A percentile compares a stretch with the other conserved stretches of the same genome.
These are phyloP conservation scores for Delichon dasypus DNA, from an alignment of 2,797 vertebrate species.

Conservation along the genomic window DNA sequence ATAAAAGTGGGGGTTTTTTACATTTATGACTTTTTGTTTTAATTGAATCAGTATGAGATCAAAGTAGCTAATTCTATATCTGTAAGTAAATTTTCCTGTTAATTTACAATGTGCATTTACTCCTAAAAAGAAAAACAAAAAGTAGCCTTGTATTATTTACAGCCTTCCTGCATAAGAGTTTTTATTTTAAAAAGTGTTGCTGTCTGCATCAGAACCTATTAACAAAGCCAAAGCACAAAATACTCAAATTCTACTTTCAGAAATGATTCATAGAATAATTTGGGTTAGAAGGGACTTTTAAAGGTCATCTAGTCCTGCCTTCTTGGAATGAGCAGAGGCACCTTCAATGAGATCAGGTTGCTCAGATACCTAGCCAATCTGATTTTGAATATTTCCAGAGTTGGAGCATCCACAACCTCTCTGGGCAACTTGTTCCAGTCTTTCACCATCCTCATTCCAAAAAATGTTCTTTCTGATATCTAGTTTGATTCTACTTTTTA, in stretches of 20 bases:
- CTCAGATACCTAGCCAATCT: not conserved
- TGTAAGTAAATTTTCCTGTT: not conserved
- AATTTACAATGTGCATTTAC: not conserved
- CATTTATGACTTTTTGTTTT: not conserved
- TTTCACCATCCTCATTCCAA: fast-evolving
- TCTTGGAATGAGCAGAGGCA: not conserved
- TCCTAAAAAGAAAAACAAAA: not conserved
- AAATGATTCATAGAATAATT: not conserved
- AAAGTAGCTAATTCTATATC: not conserved
- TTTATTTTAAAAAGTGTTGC: not conserved
- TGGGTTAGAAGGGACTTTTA: not conserved
- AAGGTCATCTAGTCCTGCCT: not conserved
- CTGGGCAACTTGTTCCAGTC: not conserved
- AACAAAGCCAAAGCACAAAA: not conserved
- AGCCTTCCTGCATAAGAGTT: not conserved
- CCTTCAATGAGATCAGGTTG: too few relatives aligned
- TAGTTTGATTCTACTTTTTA: not conserved
- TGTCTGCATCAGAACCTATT: not conserved
- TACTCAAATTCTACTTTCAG: not conserved
- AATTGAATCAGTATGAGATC: not conserved
- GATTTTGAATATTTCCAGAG: not conserved
- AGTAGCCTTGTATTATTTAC: not conserved
- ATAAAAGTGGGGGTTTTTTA: not conserved
- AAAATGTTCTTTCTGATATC: not conserved
- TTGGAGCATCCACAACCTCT: fast-evolving